Conservation (phyloP, 2,888 invertebrate genomes). For the Apodemia duryi region DNA sequence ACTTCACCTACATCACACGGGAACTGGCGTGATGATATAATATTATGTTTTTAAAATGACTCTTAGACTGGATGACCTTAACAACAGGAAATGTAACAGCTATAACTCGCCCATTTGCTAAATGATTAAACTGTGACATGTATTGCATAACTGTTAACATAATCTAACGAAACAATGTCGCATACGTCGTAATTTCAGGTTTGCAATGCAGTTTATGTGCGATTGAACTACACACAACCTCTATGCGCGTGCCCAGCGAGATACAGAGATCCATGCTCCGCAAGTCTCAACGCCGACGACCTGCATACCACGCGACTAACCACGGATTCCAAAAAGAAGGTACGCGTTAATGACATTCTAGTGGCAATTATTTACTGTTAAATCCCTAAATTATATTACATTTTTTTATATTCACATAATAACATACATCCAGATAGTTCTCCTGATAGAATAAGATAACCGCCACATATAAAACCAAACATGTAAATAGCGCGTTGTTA, state of each 20-base stretch:
- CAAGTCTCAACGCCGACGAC: constrained; percentile 93
- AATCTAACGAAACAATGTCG: not conserved
- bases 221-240: constrained; percentile 95
- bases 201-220: constrained; percentile 95
- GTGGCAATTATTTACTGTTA: not conserved
- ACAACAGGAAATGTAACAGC: no score
- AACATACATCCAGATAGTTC: no score
- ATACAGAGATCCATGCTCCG: constrained; percentile 94
- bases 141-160: constrained; percentile 1
- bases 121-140: not conserved
- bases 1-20: no score
- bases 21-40: no score
- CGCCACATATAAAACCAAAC: no score
- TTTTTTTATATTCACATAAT: no score
- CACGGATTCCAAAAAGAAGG: constrained; percentile 91
- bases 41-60: no score
- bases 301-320: constrained; percentile 94
- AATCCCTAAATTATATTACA: no score
- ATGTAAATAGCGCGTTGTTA: no score
- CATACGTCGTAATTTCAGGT: constrained; percentile 72
- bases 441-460: no score
- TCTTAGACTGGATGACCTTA: no score
- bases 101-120: no score
- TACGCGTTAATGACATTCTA: constrained; percentile 46
- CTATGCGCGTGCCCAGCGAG: constrained; percentile 94